A percentile compares a stretch with the other conserved stretches of the same genome.
Evolutionary conservation across 2,113 vertebrate species (phyloP).

Genomic region (Psammodynastes pulverulentus): DNA sequence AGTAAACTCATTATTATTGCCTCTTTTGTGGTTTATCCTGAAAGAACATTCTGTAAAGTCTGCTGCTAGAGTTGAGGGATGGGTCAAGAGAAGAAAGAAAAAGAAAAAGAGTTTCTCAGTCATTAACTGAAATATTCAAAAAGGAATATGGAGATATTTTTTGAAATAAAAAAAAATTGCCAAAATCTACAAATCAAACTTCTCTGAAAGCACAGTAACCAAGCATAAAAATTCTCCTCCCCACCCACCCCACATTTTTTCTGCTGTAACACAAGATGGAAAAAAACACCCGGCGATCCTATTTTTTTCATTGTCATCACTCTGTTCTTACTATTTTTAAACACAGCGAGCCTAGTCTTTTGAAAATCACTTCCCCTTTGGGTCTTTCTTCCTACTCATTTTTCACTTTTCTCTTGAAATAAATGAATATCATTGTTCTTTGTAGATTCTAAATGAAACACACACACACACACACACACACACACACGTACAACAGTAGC

Average conservation of each 20-base stretch:
- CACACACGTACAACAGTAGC: background rate
- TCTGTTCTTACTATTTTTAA: background rate
- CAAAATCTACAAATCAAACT: background rate
- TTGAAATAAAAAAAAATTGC: background rate
- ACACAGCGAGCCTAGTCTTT: background rate
- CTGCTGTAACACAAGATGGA: background rate
- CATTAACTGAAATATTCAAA: background rate
- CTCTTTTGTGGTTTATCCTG: background rate
- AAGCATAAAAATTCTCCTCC: background rate
- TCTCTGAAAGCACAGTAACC: background rate
- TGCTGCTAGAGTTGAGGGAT: background rate
- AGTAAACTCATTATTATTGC: background rate
- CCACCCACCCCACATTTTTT: background rate
- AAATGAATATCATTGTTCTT: constrained; percentile 38
- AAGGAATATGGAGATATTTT: background rate
- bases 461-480: no score
- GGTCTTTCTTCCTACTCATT: constrained; percentile 5
- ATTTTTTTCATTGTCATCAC: background rate
- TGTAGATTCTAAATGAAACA: constrained; percentile 33
- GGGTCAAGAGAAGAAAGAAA: background rate
- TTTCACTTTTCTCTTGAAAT: constrained; percentile 18
- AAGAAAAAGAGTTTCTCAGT: background rate
- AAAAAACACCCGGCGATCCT: background rate
- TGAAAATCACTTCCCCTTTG: background rate
- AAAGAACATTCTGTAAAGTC: background rate